Percentiles rank a stretch among this genome's conserved stretches.
Evolutionary conservation across 2,113 vertebrate genomes (phyloP).

Genomic region (Fukomys damarensis): DNA sequence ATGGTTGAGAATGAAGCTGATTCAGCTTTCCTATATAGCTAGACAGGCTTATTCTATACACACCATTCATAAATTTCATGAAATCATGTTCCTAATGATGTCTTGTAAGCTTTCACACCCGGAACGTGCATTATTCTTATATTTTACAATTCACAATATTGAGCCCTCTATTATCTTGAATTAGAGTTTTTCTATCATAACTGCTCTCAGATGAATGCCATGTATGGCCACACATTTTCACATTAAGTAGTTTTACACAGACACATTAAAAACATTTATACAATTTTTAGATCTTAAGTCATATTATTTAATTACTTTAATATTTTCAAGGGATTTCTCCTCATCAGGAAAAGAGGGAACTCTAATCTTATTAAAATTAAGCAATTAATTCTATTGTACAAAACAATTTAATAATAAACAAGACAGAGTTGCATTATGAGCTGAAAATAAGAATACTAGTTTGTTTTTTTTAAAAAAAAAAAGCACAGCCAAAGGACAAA

Average conservation of each 20-base stretch:
- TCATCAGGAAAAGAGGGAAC: background rate
- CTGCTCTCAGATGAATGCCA: background rate
- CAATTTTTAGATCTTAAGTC: background rate
- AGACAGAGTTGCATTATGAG: background rate
- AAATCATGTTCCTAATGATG: conserved; percentile 3
- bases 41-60: background rate
- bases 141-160: conserved; percentile 18
- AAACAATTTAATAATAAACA: conserved; percentile 17
- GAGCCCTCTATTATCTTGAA: background rate
- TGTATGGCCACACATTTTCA: background rate
- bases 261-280: background rate
- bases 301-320: conserved; percentile 8
- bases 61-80: conserved; percentile 11
- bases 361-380: conserved; percentile 47
- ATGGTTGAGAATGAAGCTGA: conserved; percentile 63
- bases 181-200: conserved; percentile 35
- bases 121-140: background rate
- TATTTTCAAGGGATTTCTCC: conserved; percentile 53
- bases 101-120: background rate
- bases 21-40: conserved; percentile 15
- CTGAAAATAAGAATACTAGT: conserved; percentile 45
- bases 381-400: background rate
- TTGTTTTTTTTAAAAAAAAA: background rate
- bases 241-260: conserved; percentile 25
- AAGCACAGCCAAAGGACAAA: background rate